These are phyloP conservation scores for Motacilla tschutschensis DNA, from an alignment of 2,113 vertebrate species.

Conservation along the genomic window DNA sequence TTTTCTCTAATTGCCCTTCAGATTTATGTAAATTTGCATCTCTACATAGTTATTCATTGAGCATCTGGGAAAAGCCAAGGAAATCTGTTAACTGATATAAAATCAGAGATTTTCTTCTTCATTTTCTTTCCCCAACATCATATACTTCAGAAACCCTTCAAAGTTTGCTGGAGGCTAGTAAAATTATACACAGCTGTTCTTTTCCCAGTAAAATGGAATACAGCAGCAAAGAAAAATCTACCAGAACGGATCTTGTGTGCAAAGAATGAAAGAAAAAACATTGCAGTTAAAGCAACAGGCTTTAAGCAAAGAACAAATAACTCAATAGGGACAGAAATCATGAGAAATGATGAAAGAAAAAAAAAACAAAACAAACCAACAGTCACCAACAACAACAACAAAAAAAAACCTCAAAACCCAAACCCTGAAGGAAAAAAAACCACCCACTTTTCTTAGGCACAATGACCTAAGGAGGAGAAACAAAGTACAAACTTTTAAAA, in stretches of 20 bases:
- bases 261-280: background rate
- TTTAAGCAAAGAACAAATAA: conserved; percentile 29
- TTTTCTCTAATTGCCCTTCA: conserved; percentile 9
- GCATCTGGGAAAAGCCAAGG: conserved; percentile 13
- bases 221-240: background rate
- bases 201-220: conserved; percentile 14
- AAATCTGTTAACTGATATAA: conserved; percentile 28
- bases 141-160: background rate
- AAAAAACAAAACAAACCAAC: background rate
- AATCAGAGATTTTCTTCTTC: conserved; percentile 1
- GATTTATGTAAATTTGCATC: conserved; percentile 8
- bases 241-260: background rate
- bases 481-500: conserved; percentile 34
- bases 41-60: conserved; percentile 5
- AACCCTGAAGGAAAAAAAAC: background rate
- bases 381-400: background rate
- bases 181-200: background rate
- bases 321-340: conserved; percentile 2
- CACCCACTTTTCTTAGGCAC: background rate
- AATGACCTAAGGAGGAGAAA: background rate
- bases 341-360: background rate
- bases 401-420: rapidly evolving
- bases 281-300: background rate
- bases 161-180: conserved; percentile 20
- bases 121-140: conserved; percentile 14